Percentiles rank a stretch among this genome's conserved stretches.
phyloP scores from a whole-genome alignment of 2,113 vertebrate species.

The Elephas maximus region DNA sequence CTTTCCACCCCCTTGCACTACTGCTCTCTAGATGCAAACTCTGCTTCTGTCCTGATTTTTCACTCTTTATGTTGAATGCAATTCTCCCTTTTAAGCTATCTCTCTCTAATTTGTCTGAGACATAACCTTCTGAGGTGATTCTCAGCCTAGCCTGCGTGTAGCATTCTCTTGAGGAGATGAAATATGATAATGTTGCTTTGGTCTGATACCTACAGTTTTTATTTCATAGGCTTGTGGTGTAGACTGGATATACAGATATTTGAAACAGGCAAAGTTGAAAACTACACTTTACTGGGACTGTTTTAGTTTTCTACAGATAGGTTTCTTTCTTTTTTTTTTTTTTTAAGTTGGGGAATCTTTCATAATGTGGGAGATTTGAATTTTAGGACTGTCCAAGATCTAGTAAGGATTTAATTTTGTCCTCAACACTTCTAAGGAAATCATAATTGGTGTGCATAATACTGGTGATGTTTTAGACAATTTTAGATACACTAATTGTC shows the following conservation, averaged over 20 bases:
- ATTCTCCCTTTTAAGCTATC: not conserved
- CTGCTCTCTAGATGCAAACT: not conserved
- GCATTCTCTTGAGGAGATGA: not conserved
- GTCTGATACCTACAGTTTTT: not conserved
- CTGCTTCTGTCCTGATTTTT: not conserved
- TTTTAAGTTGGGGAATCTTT: not conserved
- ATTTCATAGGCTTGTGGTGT: not conserved
- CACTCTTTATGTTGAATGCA: not conserved
- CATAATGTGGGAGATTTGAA: not conserved
- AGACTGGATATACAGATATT: not conserved
- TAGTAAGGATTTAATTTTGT: not conserved
- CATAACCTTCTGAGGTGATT: not conserved
- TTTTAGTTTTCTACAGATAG: not conserved
- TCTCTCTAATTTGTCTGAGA: not conserved
- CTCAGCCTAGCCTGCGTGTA: not conserved
- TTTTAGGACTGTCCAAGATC: not conserved
- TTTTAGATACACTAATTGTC: not conserved
- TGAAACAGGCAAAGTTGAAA: not conserved
- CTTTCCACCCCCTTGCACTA: rapidly evolving
- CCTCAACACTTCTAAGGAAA: not conserved
- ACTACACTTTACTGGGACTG: not conserved
- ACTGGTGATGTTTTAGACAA: not conserved
- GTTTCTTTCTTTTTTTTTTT: not conserved
- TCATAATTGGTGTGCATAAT: not conserved
- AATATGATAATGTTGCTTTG: not conserved